Conservation (phyloP, 1,140 invertebrate genomes). For the Aethina tumida region DNA sequence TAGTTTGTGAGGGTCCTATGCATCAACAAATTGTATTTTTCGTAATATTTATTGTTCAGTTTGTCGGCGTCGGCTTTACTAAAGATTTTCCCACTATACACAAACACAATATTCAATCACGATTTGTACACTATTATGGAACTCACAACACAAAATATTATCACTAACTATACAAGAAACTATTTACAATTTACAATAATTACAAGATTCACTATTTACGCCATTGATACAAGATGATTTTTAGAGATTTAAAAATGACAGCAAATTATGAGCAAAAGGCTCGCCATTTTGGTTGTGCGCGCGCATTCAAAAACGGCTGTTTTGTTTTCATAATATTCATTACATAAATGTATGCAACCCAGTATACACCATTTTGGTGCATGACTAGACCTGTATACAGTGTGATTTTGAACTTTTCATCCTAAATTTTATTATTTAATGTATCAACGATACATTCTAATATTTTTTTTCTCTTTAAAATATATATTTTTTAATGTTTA, state of each 20-base stretch:
- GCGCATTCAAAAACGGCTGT: constrained; percentile 21
- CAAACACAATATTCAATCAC: constrained; percentile 33
- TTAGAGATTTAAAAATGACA: constrained; percentile 36
- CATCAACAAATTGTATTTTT: constrained; percentile 31
- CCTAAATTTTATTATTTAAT: too few relatives aligned
- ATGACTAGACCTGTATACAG: too few relatives aligned
- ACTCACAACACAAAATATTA: constrained; percentile 38
- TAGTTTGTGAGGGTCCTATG: constrained; percentile 15
- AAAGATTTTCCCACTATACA: constrained; percentile 29
- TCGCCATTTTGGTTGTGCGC: constrained; percentile 35
- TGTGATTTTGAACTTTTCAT: too few relatives aligned
- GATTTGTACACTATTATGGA: constrained; percentile 29
- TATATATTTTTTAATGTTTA: too few relatives aligned
- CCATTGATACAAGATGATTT: constrained; percentile 36
- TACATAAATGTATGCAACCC: too few relatives aligned
- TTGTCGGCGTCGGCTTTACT: constrained; percentile 33
- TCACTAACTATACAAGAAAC: constrained; percentile 39
- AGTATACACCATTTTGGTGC: too few relatives aligned
- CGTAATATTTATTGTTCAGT: constrained; percentile 22
- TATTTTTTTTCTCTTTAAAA: too few relatives aligned
- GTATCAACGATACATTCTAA: too few relatives aligned
- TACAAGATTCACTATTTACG: constrained; percentile 31
- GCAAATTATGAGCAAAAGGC: constrained; percentile 27
- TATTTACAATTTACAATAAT: constrained; percentile 38
- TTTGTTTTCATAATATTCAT: too few relatives aligned